Conservation (phyloP, 1,140 invertebrate species). For the Drosophila serrata region DNA sequence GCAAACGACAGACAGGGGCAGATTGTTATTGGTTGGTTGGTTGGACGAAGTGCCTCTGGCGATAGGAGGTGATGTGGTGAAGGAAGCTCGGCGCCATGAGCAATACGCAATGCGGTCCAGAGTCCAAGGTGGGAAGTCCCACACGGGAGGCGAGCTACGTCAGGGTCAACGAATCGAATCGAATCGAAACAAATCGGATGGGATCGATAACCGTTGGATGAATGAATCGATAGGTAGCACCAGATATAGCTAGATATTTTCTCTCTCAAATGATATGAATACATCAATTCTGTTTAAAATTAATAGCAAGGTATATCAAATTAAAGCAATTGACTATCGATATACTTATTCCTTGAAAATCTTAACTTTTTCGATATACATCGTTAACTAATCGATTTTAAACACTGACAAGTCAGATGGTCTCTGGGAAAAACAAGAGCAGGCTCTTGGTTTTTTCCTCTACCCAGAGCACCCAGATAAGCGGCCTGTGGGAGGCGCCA, state of each 20-base stretch:
- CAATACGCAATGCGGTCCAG: conserved; percentile 44
- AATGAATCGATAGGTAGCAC: conserved; percentile 17
- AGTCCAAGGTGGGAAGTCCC: conserved; percentile 50
- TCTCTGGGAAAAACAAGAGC: conserved; percentile 5
- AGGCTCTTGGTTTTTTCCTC: conserved; percentile 39
- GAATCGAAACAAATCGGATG: neutral
- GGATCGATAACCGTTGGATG: conserved; percentile 10
- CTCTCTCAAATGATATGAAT: neutral
- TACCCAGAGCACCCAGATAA: conserved; percentile 41
- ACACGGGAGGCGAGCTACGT: conserved; percentile 36
- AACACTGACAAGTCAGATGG: conserved; percentile 2
- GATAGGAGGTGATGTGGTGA: neutral
- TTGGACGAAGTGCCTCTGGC: conserved; percentile 9
- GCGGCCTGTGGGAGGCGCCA: conserved; percentile 37
- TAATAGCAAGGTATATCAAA: neutral
- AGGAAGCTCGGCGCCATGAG: conserved; percentile 23
- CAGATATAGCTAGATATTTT: neutral
- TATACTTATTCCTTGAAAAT: neutral
- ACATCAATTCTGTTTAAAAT: too few relatives aligned
- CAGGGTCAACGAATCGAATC: conserved; percentile 40
- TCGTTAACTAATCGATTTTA: neutral
- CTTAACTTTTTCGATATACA: conserved; percentile 1
- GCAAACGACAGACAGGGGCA: conserved; percentile 7
- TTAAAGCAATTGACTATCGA: neutral
- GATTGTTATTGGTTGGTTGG: conserved; percentile 28